phyloP scores from a whole-genome alignment of 2,113 vertebrate genomes.

The Podarcis cretensis region DNA sequence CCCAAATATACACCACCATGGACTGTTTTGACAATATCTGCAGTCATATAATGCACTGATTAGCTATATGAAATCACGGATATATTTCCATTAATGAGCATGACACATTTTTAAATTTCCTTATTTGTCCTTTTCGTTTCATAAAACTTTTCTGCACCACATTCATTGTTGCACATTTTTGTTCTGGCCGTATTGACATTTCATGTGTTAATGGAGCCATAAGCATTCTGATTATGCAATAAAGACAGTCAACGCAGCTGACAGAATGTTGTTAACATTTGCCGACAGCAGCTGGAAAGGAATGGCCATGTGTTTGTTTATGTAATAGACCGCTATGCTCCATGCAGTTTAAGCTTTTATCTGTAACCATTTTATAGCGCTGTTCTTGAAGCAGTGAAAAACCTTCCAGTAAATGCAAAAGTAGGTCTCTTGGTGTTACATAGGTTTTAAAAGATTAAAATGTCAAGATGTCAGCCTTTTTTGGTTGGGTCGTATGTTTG shows the following conservation, averaged over 20 bases:
- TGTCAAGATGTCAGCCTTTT: conserved; percentile 40
- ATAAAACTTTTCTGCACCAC: conserved; percentile 50
- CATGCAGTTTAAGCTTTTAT: conserved; percentile 74
- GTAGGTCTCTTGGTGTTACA: conserved; percentile 52
- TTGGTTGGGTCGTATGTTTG: conserved; percentile 40
- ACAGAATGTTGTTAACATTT: conserved; percentile 75
- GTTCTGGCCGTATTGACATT: conserved; percentile 67
- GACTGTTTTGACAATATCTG: neutral
- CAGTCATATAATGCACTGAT: conserved; percentile 3
- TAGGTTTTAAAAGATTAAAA: conserved; percentile 65
- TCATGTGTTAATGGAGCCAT: conserved; percentile 72
- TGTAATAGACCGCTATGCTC: conserved; percentile 65
- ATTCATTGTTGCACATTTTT: conserved; percentile 50
- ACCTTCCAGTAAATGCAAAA: conserved; percentile 58
- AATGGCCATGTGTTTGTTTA: conserved; percentile 74
- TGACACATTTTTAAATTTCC: conserved; percentile 26
- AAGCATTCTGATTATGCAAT: conserved; percentile 76
- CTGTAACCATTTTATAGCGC: conserved; percentile 62
- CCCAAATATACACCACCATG: conserved; percentile 3
- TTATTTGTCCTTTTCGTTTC: conserved; percentile 42
- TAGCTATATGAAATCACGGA: conserved; percentile 6
- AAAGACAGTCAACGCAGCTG: conserved; percentile 65
- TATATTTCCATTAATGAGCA: conserved; percentile 2
- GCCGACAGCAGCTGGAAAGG: conserved; percentile 73
- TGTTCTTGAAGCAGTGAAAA: conserved; percentile 41